Evolutionary conservation across 30 jellyfish, hydroid and myxozoan species (phyloP), one percentile per base, ranked within the genome.

Genomic region (Cassiopea andromeda): DNA sequence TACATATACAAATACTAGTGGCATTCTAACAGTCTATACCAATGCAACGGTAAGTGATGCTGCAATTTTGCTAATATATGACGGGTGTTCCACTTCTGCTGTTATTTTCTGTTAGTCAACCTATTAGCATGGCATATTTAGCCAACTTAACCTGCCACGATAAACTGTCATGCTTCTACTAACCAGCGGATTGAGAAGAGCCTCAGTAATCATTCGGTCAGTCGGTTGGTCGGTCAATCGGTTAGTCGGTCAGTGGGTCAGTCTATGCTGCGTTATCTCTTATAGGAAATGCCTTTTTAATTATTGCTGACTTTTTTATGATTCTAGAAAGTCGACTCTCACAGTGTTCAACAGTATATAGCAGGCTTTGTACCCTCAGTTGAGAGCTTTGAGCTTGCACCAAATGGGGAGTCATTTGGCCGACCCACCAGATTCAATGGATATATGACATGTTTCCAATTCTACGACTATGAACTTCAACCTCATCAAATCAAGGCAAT

Each of bases 41-140:
- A 80, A 80, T 46, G 78, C 80, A 44, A 80, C 89, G 68, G 89
- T 80, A 47, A 8, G 89, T 80, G 27, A 7, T 54, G 64, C 10
- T 54, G 64, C 64, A 54, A 54, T 54, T 6, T 3, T 54, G 64
- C 64, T 54, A 6, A 27, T 27, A 27, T 27, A 27, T 27, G 38
- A 27, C 38, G 38, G 38, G 38, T 27, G 38, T 27, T 27, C 38
- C 38, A 27, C 38, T 27, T 27, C 38, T 27, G 0, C 0, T 27
- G 38, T 27, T 27, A 27, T 27, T 27, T 27, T 27, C 38, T 27
- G 0, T 27, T 0, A 27, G 38, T 27, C 38, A 27, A 27, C 38
- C 38, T 27, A 27, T 27, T 27, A 27, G 0, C 38, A 0, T 27
- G 0, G 38, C 38, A 27, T 27, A 27, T 27, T 27, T 27, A 27